Evolutionary conservation across 2,888 invertebrate species (phyloP).

Genomic region (Toxonevra muliebris): DNA sequence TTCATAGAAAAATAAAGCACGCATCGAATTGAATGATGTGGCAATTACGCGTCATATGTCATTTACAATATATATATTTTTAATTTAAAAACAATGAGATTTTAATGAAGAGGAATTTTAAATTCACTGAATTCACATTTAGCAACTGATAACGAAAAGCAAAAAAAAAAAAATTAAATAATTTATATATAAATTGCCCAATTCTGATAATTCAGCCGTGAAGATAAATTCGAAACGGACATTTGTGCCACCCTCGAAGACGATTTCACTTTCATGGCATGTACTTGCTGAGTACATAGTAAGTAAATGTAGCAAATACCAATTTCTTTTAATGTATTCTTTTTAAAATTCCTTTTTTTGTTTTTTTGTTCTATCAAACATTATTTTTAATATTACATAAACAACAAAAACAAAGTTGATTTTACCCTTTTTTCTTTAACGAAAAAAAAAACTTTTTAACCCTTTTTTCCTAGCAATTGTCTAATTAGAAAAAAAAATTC

Average conservation of each 20-base stretch:
- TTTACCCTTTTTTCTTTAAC: not conserved
- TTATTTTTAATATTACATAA: conserved; percentile 1
- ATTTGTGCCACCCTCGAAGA: too few species aligned
- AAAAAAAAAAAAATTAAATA: too few species aligned
- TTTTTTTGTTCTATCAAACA: not conserved
- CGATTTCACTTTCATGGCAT: too few species aligned
- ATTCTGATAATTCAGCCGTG: conserved; percentile 23
- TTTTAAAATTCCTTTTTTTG: not conserved
- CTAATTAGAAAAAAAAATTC: conserved; percentile 8
- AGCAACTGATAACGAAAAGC: too few species aligned
- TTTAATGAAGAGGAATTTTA: not conserved
- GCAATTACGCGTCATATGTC: too few species aligned
- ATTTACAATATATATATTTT: too few species aligned
- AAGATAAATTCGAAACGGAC: conserved; percentile 27
- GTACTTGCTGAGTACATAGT: too few species aligned
- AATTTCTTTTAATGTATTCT: conserved; percentile 1
- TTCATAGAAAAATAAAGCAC: too few species aligned
- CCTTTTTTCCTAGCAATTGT: conserved; percentile 8
- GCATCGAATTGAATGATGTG: too few species aligned
- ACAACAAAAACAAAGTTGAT: not conserved
- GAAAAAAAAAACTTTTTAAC: not conserved
- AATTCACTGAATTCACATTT: conserved; percentile 10
- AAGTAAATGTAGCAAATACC: not conserved
- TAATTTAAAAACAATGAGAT: too few species aligned
- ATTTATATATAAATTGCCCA: conserved; percentile 16